Base-by-base conservation (phyloP, 2,888 invertebrate genomes). In the Parapristionchus giblindavisi region DNA sequence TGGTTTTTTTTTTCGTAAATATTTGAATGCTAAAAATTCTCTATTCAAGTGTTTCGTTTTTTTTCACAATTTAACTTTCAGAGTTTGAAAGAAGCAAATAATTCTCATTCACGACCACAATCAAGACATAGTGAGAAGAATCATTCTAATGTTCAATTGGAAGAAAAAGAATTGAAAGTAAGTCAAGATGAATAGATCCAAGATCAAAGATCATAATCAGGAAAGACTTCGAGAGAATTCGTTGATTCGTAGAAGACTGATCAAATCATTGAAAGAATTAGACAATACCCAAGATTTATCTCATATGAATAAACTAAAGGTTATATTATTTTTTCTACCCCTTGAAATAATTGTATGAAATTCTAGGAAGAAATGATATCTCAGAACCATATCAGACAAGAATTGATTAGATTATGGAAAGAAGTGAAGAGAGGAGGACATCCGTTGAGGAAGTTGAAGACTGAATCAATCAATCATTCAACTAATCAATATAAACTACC, bases 181-280 rank as follows among this genome's bases (percentile, higher is more conserved):
- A 32, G 29, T 63, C 51, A 48, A 27, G 48, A 27, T n/a, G 11
- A 8, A 54, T 54, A 17, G 54, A 54, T n/a, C n/a, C 54, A 54
- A 54, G 54, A 14, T 6, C n/a, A 54, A 54, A 14, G 54, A 54
- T 54, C 48, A 48, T 48, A 48, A n/a, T n/a, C n/a, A 65, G 63
- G 63, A 65, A 29, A 27, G 63, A 14, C 3, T 43, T 0, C 34
- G 8, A 17, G 63, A 65, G 40, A 65, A 65, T 24, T 27, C 27
- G 11, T 29, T 14, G 17, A 2, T 65, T 29, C 34, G 63, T 36
- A 40, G 63, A 36, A 6, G 63, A 65, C 29, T 65, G 17, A 21
- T 65, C 14, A 21, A 24, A 17, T 17, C 21, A 6, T 29, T 65
- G 43, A 14, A 14, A 3, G 63, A 65, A 29, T 29, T 65, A 43